Conservation (phyloP, 2,113 vertebrate genomes). For the Hemiscyllium ocellatum region DNA sequence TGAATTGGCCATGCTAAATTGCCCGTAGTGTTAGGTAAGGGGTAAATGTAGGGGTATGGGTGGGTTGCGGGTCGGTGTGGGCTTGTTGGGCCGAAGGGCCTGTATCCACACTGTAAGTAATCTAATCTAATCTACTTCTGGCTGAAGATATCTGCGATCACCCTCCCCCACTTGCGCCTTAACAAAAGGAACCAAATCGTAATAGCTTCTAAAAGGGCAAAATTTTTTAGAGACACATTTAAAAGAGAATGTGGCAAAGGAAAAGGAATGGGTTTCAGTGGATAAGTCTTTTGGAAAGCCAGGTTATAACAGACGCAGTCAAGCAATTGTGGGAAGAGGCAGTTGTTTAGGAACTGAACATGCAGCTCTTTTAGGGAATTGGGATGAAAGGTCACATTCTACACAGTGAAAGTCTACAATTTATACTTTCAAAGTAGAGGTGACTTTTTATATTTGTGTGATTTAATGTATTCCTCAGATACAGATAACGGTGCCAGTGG, state of each 20-base stretch:
- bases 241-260: background rate
- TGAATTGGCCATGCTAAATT: too few species aligned
- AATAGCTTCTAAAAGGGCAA: background rate
- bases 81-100: too few species aligned
- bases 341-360: background rate
- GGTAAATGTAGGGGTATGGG: too few species aligned
- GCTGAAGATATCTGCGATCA: too few species aligned
- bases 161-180: background rate
- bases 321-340: background rate
- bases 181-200: background rate
- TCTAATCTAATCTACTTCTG: too few species aligned
- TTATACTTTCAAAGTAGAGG: background rate
- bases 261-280: background rate
- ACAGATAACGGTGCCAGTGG: background rate
- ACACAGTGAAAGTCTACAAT: background rate
- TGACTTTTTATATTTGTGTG: background rate
- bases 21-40: too few species aligned
- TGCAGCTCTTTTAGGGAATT: too few species aligned
- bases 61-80: too few species aligned
- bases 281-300: background rate
- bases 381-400: background rate
- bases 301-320: too few species aligned
- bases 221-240: background rate
- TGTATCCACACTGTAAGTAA: too few species aligned
- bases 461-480: background rate